Conservation (phyloP, 2,797 vertebrate species). For the Tragopan temminckii region DNA sequence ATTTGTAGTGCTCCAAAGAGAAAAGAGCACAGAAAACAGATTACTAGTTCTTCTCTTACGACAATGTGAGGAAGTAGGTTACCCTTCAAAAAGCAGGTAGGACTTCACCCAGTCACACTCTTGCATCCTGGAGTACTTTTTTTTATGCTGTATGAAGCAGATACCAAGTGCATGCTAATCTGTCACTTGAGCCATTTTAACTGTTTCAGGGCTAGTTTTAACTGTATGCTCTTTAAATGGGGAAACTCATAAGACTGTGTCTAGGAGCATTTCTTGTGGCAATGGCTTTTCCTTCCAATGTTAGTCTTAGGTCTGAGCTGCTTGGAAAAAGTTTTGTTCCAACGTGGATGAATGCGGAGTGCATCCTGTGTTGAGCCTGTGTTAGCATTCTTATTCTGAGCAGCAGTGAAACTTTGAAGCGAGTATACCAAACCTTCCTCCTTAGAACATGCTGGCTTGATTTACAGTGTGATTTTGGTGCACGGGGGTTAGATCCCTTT, state of each 20-base stretch:
- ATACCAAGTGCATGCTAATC: background rate
- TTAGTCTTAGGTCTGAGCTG: background rate
- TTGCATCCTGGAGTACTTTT: background rate
- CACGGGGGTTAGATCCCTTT: background rate
- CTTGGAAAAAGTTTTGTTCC: background rate
- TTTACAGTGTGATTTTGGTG: background rate
- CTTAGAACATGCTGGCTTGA: background rate
- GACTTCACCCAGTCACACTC: background rate
- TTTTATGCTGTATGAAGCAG: background rate
- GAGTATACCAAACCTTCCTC: background rate
- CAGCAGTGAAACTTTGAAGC: background rate
- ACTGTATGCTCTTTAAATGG: background rate
- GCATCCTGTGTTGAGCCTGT: accelerated
- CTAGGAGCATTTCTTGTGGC: background rate
- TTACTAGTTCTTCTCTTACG: background rate
- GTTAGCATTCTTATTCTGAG: background rate
- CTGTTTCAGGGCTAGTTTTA: background rate
- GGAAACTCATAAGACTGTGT: background rate
- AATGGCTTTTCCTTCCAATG: background rate
- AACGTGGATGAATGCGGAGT: background rate
- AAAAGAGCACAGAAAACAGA: background rate
- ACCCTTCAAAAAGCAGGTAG: background rate
- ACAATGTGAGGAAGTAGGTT: background rate
- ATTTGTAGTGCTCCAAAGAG: background rate
- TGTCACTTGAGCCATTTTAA: background rate